Percentiles rank a stretch among this genome's conserved stretches.
Conservation (phyloP, 1,140 invertebrate genomes). For the Rhopalosiphum padi region DNA sequence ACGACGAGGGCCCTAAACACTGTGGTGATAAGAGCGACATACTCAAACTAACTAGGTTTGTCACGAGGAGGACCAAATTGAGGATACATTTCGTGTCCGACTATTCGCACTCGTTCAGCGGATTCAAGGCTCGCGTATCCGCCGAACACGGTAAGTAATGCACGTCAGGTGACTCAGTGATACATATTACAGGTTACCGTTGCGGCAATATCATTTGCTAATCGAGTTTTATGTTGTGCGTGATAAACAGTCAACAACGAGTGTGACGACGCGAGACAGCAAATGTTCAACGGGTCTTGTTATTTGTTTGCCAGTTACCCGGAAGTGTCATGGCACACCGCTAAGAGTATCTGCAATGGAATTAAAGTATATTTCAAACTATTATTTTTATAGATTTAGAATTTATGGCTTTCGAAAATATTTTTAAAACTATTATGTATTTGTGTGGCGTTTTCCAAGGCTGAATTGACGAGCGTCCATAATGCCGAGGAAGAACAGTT, state of each 20-base stretch:
- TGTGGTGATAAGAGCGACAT: slow-evolving; percentile 79
- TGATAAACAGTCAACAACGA: slow-evolving; percentile 65
- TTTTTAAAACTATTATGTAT: not conserved
- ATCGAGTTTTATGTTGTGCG: not conserved
- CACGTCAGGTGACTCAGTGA: not conserved
- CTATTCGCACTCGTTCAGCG: slow-evolving; percentile 74
- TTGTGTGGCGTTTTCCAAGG: slow-evolving; percentile 60
- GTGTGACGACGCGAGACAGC: slow-evolving; percentile 72
- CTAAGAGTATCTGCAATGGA: slow-evolving; percentile 74
- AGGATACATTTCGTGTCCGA: slow-evolving; percentile 74
- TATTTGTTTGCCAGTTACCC: slow-evolving; percentile 77
- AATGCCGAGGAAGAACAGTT: slow-evolving; percentile 71
- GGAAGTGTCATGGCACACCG: slow-evolving; percentile 75
- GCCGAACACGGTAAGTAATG: slow-evolving; percentile 72
- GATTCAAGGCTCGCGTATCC: slow-evolving; percentile 73
- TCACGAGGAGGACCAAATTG: slow-evolving; percentile 66
- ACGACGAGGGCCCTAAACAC: slow-evolving; percentile 58
- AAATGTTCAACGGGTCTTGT: slow-evolving; percentile 72
- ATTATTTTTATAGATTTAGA: not conserved
- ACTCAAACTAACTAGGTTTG: slow-evolving; percentile 74
- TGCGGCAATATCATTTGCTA: not conserved
- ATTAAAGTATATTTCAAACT: slow-evolving; percentile 65
- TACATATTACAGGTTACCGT: not conserved
- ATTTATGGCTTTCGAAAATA: not conserved
- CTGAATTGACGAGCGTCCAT: slow-evolving; percentile 63